Conservation (phyloP, 2,797 vertebrate genomes). For the Bovichtus diacanthus region DNA sequence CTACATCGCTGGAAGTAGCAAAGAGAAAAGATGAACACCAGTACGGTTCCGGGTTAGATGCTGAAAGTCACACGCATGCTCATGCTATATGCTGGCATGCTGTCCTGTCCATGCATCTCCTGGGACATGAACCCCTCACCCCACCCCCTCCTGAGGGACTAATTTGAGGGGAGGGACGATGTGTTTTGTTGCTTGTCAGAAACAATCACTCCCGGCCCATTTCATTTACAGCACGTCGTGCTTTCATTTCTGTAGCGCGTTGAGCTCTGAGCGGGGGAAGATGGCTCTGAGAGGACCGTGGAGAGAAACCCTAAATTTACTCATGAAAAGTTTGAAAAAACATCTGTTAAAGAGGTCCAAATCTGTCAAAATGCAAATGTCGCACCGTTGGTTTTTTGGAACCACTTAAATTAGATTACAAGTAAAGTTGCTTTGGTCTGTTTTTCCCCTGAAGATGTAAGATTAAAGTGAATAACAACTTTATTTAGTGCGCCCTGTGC, state of each 20-base stretch:
- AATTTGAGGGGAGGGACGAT: slow-evolving; percentile 99
- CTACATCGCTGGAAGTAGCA: neutral
- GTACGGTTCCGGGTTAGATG: neutral
- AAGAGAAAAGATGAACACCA: slow-evolving; percentile 7
- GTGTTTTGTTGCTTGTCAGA: slow-evolving; percentile 99
- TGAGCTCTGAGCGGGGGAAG: slow-evolving; percentile 90
- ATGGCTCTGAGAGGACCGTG: slow-evolving; percentile 86
- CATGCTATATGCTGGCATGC: slow-evolving; percentile 65
- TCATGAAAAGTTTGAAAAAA: slow-evolving; percentile 88
- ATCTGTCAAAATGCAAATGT: slow-evolving; percentile 58
- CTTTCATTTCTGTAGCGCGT: slow-evolving; percentile 98
- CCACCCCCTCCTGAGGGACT: slow-evolving; percentile 95
- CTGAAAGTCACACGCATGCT: slow-evolving; percentile 45
- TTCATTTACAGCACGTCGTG: slow-evolving; percentile 99
- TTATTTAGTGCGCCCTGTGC: slow-evolving; percentile 68
- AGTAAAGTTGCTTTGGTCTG: slow-evolving; percentile 10
- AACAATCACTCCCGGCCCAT: slow-evolving; percentile 98
- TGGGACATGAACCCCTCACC: slow-evolving; percentile 94
- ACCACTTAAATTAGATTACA: slow-evolving; percentile 6
- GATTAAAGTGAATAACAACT: slow-evolving; percentile 81
- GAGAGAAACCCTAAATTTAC: slow-evolving; percentile 90
- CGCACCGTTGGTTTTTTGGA: slow-evolving; percentile 28
- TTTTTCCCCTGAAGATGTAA: slow-evolving; percentile 13
- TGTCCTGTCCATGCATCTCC: slow-evolving; percentile 75
- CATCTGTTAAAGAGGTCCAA: slow-evolving; percentile 87